phyloP scores from a whole-genome alignment of 2,797 vertebrate genomes.

The Esox masquinongy region DNA sequence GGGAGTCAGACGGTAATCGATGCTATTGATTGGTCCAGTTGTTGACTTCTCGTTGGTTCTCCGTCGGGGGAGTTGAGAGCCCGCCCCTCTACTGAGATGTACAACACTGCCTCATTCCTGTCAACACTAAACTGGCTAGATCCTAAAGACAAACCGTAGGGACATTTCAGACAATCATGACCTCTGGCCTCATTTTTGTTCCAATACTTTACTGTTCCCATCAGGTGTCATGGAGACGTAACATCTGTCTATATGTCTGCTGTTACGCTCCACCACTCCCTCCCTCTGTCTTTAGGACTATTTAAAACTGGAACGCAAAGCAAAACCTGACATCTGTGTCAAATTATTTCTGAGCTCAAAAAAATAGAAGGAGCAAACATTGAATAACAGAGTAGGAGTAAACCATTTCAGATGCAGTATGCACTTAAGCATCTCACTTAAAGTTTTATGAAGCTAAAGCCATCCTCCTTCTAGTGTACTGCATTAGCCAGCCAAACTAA shows the following conservation, averaged over 20 bases:
- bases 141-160: neutral
- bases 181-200: neutral
- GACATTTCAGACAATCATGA: neutral
- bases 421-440: slow-evolving; percentile 24
- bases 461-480: slow-evolving; percentile 2
- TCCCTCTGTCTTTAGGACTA: slow-evolving; percentile 9
- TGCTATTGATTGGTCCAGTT: slow-evolving; percentile 70
- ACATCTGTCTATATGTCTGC: neutral
- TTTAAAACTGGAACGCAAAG: slow-evolving; percentile 24
- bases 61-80: slow-evolving; percentile 60
- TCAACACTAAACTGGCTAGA: neutral
- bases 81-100: slow-evolving; percentile 33
- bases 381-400: slow-evolving; percentile 43
- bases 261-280: slow-evolving; percentile 3
- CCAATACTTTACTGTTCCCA: neutral
- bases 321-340: slow-evolving; percentile 50
- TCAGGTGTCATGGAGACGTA: neutral
- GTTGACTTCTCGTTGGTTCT: slow-evolving; percentile 63
- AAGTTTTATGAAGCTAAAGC: slow-evolving; percentile 8
- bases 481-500: slow-evolving; percentile 22
- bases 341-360: slow-evolving; percentile 45
- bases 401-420: slow-evolving; percentile 34
- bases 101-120: neutral
- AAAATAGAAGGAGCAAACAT: slow-evolving; percentile 28
- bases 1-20: slow-evolving; percentile 47